Conservation (phyloP, 2,888 invertebrate species). For the Xiphydria camelus region DNA sequence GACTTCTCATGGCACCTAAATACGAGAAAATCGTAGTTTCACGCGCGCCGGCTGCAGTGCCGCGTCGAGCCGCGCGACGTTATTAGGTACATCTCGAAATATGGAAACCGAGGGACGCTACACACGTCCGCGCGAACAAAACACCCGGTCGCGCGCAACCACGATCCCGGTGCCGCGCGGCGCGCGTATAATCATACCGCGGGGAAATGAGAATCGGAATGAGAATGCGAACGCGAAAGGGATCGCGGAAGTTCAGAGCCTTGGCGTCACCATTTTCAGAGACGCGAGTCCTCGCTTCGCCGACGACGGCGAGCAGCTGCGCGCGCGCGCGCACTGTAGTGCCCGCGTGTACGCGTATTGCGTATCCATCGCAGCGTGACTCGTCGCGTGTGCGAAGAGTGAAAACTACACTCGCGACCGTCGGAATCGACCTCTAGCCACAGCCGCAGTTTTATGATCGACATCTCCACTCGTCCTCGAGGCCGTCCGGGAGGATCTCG, state of each 20-base stretch:
- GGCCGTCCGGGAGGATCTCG: too few species aligned
- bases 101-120: conserved; percentile 33
- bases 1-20: too few species aligned
- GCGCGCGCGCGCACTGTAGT: too few species aligned
- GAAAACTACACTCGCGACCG: too few species aligned
- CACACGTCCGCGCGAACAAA: background rate
- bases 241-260: conserved; percentile 43
- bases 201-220: conserved; percentile 14
- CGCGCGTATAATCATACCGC: conserved; percentile 2
- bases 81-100: conserved; percentile 37
- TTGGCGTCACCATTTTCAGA: conserved; percentile 41
- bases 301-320: too few species aligned
- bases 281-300: conserved; percentile 33
- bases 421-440: too few species aligned
- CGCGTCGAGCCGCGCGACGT: conserved; percentile 8
- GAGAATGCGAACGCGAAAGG: conserved; percentile 23
- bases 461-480: too few species aligned
- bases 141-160: background rate
- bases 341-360: too few species aligned
- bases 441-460: too few species aligned
- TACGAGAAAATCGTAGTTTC: too few species aligned
- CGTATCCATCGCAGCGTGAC: too few species aligned
- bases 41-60: background rate
- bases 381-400: too few species aligned
- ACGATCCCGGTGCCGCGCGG: background rate